These are phyloP conservation scores for Enoplosus armatus DNA, from an alignment of 2,797 vertebrate genomes.

Conservation along the genomic window DNA sequence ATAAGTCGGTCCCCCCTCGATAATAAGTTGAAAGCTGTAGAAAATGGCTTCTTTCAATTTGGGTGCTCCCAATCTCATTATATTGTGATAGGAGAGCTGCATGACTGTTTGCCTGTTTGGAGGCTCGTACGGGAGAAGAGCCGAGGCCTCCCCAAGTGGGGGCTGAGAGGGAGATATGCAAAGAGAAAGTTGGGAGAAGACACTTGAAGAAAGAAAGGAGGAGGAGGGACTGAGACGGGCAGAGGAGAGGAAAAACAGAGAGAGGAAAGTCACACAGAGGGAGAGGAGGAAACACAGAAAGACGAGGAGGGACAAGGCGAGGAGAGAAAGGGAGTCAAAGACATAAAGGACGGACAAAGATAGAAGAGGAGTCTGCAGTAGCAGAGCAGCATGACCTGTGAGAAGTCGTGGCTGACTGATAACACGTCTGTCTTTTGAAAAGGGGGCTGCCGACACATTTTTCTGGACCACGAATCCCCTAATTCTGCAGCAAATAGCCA, in stretches of 20 bases:
- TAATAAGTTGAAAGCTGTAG: constrained; percentile 88
- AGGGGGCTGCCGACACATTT: constrained; percentile 11
- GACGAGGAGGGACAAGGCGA: not conserved
- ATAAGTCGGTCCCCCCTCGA: constrained; percentile 73
- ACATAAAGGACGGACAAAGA: constrained; percentile 9
- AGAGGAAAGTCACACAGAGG: constrained; percentile 20
- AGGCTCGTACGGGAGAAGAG: constrained; percentile 59
- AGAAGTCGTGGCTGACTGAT: constrained; percentile 24
- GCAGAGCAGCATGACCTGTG: constrained; percentile 47
- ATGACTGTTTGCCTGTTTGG: constrained; percentile 73
- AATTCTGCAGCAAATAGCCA: constrained; percentile 37
- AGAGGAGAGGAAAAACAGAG: constrained; percentile 30
- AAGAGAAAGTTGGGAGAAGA: constrained; percentile 48
- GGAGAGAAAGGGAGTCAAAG: constrained; percentile 10
- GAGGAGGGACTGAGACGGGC: not conserved
- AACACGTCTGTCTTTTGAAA: constrained; percentile 13
- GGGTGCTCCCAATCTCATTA: constrained; percentile 84
- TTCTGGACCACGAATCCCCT: constrained; percentile 19
- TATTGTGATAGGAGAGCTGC: constrained; percentile 75
- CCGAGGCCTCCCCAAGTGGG: constrained; percentile 34
- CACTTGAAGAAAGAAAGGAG: constrained; percentile 20
- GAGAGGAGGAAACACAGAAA: constrained; percentile 21
- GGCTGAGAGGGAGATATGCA: constrained; percentile 29
- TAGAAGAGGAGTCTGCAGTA: constrained; percentile 6
- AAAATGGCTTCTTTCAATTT: constrained; percentile 88